Evolutionary conservation across 64 coral and sea anemone species (phyloP).

Genomic region (Cladopsammia gracilis): DNA sequence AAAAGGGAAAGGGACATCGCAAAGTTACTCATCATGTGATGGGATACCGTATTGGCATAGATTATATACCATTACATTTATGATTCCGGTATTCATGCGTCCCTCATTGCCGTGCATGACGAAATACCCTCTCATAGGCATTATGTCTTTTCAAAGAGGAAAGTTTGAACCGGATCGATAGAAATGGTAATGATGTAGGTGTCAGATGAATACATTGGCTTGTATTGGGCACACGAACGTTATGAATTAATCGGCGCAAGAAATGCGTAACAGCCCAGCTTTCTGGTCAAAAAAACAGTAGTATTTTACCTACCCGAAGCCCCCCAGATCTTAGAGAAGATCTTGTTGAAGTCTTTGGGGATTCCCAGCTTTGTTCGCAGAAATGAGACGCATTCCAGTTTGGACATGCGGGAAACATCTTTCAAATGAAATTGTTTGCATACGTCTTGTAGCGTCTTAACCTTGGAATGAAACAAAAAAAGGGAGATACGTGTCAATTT

Average conservation of each 20-base stretch:
- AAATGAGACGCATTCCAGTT: not conserved
- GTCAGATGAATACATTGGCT: too few species aligned
- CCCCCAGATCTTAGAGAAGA: slow-evolving; percentile 61
- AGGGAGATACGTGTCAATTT: not conserved
- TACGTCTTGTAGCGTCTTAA: slow-evolving; percentile 26
- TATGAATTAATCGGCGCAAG: not conserved
- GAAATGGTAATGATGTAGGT: too few species aligned
- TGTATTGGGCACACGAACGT: too few species aligned
- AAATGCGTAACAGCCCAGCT: not conserved
- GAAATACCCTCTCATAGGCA: too few species aligned
- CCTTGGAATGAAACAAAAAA: not conserved
- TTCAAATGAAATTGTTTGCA: not conserved
- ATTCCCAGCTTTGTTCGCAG: slow-evolving; percentile 33
- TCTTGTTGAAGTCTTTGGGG: slow-evolving; percentile 43
- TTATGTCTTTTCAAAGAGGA: too few species aligned
- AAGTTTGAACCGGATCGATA: too few species aligned
- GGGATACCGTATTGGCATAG: not conserved
- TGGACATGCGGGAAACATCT: not conserved
- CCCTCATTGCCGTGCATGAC: too few species aligned
- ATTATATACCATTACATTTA: slow-evolving; percentile 12
- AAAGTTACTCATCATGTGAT: too few species aligned
- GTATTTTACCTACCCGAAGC: slow-evolving; percentile 27
- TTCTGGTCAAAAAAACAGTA: not conserved
- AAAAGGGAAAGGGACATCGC: too few species aligned
- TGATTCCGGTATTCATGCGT: too few species aligned